Base-by-base conservation (phyloP, 2,113 vertebrate species). In the Actenoides lindsayi region DNA sequence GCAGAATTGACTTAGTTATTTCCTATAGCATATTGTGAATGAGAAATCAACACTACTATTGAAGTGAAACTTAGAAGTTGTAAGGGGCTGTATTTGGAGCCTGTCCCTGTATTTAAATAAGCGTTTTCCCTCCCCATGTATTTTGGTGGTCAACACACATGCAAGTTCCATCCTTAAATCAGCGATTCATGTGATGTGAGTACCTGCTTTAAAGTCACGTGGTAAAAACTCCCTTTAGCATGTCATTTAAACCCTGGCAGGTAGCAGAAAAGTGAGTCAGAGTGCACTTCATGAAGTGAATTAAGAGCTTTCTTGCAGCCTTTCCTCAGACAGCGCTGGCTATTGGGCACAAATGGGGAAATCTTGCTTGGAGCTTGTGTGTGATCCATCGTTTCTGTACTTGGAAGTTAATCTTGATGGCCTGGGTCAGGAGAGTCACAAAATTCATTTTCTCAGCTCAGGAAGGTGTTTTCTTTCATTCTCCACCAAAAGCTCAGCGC, bases 21-120 rank as follows among this genome's bases (percentile, higher is more conserved):
- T n/a, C 48, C 44, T 73, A 1, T 5, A 39, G 67, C 20, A 73
- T 65, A 21, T 17, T 13, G 35, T 54, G 67, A 60, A 62, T 33
- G 18, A 51, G 44, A 83, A 86, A 37, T 63, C 8, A 60, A 16
- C 2, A 2, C 2, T 9, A 5, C 33, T 0, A 0, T 69, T 51
- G 8, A 48, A 10, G 28, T 37, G 7, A 71, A 67, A 44, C 9
- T 51, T 56, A 1, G 5, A 56, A 50, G 48, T 50, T 50, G 48
- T 25, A 50, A 50, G 25, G 10, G 27, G 19, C 31, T 57, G 6
- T 46, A 11, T 46, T 77, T 53, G 44, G 35, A 67, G 56, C 5
- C 14, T 54, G 7, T 42, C 57, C 10, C 8, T 33, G 2, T 39
- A 9, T 31, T 73, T 35, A 13, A 50, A 0, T 2, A 2, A 13